Evolutionary conservation across 1,140 invertebrate species (phyloP).

Genomic region (Diorhabda elongata): DNA sequence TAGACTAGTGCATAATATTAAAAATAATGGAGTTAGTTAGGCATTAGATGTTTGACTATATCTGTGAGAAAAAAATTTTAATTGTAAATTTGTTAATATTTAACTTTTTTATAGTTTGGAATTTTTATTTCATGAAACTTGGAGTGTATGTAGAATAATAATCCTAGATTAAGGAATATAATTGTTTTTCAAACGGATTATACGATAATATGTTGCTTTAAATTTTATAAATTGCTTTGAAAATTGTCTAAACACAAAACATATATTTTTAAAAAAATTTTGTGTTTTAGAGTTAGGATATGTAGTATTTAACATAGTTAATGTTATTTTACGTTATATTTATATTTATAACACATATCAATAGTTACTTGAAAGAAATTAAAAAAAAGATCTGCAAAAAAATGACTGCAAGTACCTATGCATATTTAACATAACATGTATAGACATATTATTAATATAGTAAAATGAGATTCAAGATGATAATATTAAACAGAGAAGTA

Average conservation of each 20-base stretch:
- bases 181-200: no score
- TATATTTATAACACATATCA: background rate
- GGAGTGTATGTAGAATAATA: no score
- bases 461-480: no score
- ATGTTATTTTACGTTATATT: slow-evolving; percentile 1
- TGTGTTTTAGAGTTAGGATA: slow-evolving; percentile 9
- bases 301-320: slow-evolving; percentile 1
- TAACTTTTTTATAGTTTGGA: slow-evolving; percentile 8
- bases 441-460: no score
- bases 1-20: background rate
- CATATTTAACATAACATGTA: no score
- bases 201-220: background rate
- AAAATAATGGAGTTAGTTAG: slow-evolving; percentile 1
- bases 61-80: slow-evolving; percentile 3
- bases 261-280: slow-evolving; percentile 9
- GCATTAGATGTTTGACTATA: slow-evolving; percentile 1
- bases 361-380: background rate
- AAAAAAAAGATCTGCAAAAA: slow-evolving; percentile 4
- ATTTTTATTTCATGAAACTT: background rate
- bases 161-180: no score
- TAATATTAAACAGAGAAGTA: no score
- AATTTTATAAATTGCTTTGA: slow-evolving; percentile 7
- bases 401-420: background rate
- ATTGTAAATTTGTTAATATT: slow-evolving; percentile 12
- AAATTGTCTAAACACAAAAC: slow-evolving; percentile 8